These are phyloP conservation scores for Himalopsyche tibetana DNA, from an alignment of 2,888 invertebrate genomes.

Conservation along the genomic window DNA sequence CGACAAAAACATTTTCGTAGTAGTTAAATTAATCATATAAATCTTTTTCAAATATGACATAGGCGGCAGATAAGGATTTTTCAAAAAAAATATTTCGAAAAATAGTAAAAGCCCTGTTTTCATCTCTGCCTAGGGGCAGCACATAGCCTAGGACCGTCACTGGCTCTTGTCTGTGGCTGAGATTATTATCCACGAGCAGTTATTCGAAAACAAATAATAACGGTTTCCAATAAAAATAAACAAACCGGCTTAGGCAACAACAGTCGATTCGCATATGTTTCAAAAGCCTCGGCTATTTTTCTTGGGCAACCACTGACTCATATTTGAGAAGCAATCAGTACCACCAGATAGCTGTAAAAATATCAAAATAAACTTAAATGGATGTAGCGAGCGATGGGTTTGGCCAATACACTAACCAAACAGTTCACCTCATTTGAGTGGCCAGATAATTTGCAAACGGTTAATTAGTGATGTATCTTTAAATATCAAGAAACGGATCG, in stretches of 20 bases:
- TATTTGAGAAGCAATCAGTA: not conserved
- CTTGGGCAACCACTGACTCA: constrained; percentile 8
- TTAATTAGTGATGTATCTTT: not conserved
- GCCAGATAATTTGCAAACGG: not conserved
- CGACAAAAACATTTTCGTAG: no score
- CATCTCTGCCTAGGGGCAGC: no score
- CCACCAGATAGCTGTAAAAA: constrained; percentile 56
- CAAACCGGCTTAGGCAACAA: not conserved
- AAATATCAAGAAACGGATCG: not conserved
- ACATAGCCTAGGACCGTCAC: no score
- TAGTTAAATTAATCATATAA: no score
- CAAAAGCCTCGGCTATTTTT: not conserved
- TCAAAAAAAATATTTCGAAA: no score
- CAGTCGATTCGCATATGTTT: not conserved
- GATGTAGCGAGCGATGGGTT: not conserved
- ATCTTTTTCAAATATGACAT: no score
- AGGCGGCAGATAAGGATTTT: no score
- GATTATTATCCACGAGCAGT: not conserved
- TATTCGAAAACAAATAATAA: not conserved
- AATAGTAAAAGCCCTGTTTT: no score
- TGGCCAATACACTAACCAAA: not conserved
- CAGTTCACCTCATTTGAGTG: constrained; percentile 7
- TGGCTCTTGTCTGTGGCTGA: not conserved
- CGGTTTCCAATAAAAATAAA: not conserved
- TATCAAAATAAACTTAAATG: constrained; percentile 47